Base-by-base conservation (phyloP, 1,140 invertebrate species). In the Drosophila persimilis region DNA sequence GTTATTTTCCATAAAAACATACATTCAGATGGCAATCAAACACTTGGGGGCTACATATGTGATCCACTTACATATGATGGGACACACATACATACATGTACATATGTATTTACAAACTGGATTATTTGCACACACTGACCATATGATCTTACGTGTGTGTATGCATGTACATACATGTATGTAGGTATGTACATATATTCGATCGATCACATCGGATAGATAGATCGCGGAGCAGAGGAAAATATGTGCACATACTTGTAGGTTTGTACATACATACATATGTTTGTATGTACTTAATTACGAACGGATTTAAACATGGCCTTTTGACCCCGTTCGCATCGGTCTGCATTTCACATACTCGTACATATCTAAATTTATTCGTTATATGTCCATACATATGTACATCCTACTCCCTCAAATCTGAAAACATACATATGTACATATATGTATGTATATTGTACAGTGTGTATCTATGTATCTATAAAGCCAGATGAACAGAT, bases 1-100 rank as follows among this genome's bases (percentile, higher is more conserved):
- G 60, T 66, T 66, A 46, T 43, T 17, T 67, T 11, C 63, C 35
- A 39, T 13, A 39, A 13, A 39, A 39, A 13, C 35, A 39, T 5
- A 5, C 9, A 35, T 8, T 52, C 51, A 67, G 55, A 22, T 24
- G 15, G 50, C 44, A 56, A 48, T 67, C 50, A 67, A 69, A 69
- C 51, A 67, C 65, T 69, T 69, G 63, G 35, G 47, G 51, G 63
- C 62, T 67, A 55, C 46, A 3, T 44, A 15, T 7, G 15, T 22
- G 5, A 56, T 13, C 3, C 46, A 62, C 57, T 8, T 44, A 22
- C n/a, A 26, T n/a, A 56, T 13, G 11, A 62, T 62, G 20, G 8
- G 43, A 57, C 43, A 52, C 26, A 15, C n/a, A 29, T n/a, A 57
- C 11, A 7, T 11, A 52, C 26, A 15, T 9, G 17, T n/a, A 57